Evolutionary conservation across 2,888 invertebrate species (phyloP).

Genomic region (Phyllotreta cruciferae): DNA sequence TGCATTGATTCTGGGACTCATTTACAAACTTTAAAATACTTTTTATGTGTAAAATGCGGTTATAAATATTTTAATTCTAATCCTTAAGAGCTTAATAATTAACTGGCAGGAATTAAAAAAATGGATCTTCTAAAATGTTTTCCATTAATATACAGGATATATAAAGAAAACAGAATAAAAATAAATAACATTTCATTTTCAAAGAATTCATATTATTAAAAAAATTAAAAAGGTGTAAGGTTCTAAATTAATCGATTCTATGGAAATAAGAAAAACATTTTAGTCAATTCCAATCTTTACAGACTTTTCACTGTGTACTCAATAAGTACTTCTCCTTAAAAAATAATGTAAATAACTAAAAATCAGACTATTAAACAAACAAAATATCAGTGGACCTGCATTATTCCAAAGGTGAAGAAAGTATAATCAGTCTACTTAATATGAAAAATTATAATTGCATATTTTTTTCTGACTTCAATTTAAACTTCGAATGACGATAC

Average conservation of each 20-base stretch:
- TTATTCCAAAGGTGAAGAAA: slow-evolving; percentile 8
- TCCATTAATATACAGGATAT: neutral
- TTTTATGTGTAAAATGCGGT: neutral
- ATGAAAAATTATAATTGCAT: no score
- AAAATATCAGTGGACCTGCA: neutral
- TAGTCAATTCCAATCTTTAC: neutral
- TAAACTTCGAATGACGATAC: neutral
- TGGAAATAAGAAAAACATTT: neutral
- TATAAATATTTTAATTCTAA: slow-evolving; percentile 2
- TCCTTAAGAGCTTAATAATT: neutral
- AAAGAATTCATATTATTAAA: no score
- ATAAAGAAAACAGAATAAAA: neutral
- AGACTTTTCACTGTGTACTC: slow-evolving; percentile 12
- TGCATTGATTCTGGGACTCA: neutral
- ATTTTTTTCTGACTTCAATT: neutral
- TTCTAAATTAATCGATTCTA: neutral
- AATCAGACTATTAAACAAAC: slow-evolving; percentile 22
- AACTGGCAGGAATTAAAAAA: slow-evolving; percentile 4
- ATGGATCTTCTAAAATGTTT: slow-evolving; percentile 4
- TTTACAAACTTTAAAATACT: slow-evolving; percentile 2
- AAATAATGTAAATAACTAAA: slow-evolving; percentile 12
- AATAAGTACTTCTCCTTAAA: slow-evolving; percentile 19
- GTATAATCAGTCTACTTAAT: slow-evolving; percentile 1
- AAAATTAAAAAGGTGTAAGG: no score
- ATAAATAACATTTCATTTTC: no score